These are phyloP conservation scores for Linnaemya vulpina DNA, from an alignment of 2,888 invertebrate genomes.

Conservation along the genomic window DNA sequence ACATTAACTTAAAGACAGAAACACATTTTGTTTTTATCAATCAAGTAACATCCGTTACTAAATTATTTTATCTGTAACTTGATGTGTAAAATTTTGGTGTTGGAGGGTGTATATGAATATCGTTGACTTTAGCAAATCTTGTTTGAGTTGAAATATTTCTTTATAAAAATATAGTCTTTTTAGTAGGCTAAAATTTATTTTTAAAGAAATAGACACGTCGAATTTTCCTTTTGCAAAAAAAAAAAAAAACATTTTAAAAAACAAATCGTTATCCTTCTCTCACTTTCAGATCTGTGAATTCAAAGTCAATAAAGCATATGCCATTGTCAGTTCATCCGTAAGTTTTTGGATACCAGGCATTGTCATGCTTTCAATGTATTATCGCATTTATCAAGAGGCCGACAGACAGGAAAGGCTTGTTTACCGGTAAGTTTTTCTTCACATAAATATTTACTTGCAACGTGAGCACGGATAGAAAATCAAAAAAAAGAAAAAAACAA, in stretches of 20 bases:
- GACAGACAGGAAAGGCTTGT: slow-evolving; percentile 92
- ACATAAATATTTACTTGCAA: neutral
- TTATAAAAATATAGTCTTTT: too few relatives aligned
- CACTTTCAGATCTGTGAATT: slow-evolving; percentile 87
- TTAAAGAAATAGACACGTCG: neutral
- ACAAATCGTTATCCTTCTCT: slow-evolving; percentile 7
- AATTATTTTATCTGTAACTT: too few relatives aligned
- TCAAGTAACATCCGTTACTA: too few relatives aligned
- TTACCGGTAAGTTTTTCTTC: slow-evolving; percentile 86
- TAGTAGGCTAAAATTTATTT: too few relatives aligned
- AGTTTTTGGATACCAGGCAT: slow-evolving; percentile 97
- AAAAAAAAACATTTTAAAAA: neutral
- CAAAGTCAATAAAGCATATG: slow-evolving; percentile 93
- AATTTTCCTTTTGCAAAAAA: neutral
- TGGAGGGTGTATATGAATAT: too few relatives aligned
- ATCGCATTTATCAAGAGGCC: slow-evolving; percentile 93
- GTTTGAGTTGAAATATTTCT: too few relatives aligned
- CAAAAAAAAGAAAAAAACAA: neutral
- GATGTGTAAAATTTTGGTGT: too few relatives aligned
- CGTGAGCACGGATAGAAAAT: neutral
- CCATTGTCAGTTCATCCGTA: slow-evolving; percentile 93
- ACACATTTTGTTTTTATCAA: too few relatives aligned
- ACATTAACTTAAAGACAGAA: too few relatives aligned
- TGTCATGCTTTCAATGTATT: slow-evolving; percentile 96
- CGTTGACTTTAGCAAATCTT: too few relatives aligned